These are phyloP conservation scores for Hoplodrina ambigua DNA, from an alignment of 2,888 invertebrate species.

Conservation along the genomic window DNA sequence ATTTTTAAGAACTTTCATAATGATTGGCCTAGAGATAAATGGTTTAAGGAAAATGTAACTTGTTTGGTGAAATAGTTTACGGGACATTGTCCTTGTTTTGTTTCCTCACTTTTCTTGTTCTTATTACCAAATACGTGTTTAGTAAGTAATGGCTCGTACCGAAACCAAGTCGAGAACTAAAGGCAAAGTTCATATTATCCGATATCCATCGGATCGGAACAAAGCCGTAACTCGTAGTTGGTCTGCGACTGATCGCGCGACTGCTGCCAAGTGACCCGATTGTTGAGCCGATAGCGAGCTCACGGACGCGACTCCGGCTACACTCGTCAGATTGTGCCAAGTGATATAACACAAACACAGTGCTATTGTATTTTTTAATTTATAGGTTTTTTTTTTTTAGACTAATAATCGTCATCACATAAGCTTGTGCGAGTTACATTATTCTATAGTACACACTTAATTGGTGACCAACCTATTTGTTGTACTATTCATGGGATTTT, in stretches of 20 bases:
- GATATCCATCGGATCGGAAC: constrained; percentile 16
- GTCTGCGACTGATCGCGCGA: constrained; percentile 24
- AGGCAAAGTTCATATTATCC: constrained; percentile 9
- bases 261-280: constrained; percentile 33
- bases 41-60: neutral
- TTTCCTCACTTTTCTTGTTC: neutral
- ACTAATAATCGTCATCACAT: too few species aligned
- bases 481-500: neutral
- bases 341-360: neutral
- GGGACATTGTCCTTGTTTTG: neutral
- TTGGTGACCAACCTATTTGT: neutral
- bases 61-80: constrained; percentile 2
- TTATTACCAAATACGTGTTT: neutral
- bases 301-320: neutral
- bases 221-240: constrained; percentile 14
- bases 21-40: constrained; percentile 9
- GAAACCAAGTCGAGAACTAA: neutral
- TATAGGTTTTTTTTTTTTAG: too few species aligned
- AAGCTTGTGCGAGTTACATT: too few species aligned
- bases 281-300: constrained; percentile 16
- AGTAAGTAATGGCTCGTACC: neutral
- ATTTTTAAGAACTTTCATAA: constrained; percentile 12
- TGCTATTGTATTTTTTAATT: neutral
- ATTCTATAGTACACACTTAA: too few species aligned
- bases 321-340: neutral